A percentile compares a stretch with the other conserved stretches of the same genome.
Conservation (phyloP, 1,140 invertebrate species). For the Manduca sexta region DNA sequence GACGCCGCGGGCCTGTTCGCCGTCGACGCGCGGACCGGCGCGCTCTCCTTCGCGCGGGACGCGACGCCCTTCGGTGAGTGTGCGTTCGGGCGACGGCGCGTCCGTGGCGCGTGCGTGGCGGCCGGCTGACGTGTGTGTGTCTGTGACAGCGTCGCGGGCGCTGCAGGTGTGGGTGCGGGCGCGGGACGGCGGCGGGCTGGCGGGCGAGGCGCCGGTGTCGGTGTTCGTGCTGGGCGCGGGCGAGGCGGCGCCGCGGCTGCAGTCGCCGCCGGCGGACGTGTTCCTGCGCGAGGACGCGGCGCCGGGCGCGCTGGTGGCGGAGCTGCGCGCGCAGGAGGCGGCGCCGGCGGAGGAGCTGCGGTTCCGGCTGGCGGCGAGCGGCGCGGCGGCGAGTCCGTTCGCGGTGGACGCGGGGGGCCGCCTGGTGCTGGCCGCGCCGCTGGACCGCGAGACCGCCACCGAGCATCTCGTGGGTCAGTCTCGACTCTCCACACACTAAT, state of each 20-base stretch:
- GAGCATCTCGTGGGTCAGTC: slow-evolving; percentile 79
- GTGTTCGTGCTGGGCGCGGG: slow-evolving; percentile 82
- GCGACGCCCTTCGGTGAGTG: slow-evolving; percentile 72
- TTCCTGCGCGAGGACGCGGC: slow-evolving; percentile 86
- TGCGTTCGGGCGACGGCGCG: neutral
- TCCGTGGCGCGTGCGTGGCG: neutral
- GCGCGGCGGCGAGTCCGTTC: slow-evolving; percentile 70
- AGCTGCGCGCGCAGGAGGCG: slow-evolving; percentile 68
- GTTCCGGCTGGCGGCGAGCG: slow-evolving; percentile 79
- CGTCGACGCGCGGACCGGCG: slow-evolving; percentile 81
- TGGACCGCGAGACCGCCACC: slow-evolving; percentile 85
- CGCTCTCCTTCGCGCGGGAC: slow-evolving; percentile 77
- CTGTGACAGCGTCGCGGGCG: slow-evolving; percentile 80
- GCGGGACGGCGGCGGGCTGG: slow-evolving; percentile 82
- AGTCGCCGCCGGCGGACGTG: slow-evolving; percentile 81
- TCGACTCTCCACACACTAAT: too few relatives aligned
- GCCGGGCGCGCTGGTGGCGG: slow-evolving; percentile 42
- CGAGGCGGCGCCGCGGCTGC: slow-evolving; percentile 81
- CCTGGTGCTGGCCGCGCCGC: slow-evolving; percentile 78
- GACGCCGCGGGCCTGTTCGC: slow-evolving; percentile 77
- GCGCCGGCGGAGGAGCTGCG: slow-evolving; percentile 12
- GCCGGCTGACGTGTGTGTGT: slow-evolving; percentile 6
- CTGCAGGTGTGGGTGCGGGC: slow-evolving; percentile 94
- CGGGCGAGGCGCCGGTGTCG: slow-evolving; percentile 83
- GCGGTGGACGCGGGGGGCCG: slow-evolving; percentile 83